Evolutionary conservation across 2,888 invertebrate genomes (phyloP).

Genomic region (Imbricaverruca yamaguchii): DNA sequence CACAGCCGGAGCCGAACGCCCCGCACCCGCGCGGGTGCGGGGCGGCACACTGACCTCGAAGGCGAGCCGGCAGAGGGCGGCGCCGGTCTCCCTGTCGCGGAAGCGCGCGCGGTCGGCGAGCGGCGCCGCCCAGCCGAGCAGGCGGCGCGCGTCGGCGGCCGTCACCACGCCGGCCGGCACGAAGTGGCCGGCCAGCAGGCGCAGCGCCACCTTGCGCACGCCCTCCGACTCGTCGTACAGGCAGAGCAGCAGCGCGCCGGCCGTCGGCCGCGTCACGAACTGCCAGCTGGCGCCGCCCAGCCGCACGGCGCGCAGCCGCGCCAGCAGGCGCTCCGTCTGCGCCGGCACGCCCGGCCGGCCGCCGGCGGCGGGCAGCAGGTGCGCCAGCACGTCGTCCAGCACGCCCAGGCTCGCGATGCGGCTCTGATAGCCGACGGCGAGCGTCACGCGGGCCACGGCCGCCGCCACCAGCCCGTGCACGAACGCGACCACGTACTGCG

Average conservation of each 20-base stretch:
- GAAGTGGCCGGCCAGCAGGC: not conserved
- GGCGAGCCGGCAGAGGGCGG: not conserved
- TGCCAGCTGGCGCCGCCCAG: not conserved
- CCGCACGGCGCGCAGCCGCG: not conserved
- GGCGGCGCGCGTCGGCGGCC: not conserved
- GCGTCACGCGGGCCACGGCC: not conserved
- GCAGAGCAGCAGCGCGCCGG: not conserved
- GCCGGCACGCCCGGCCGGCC: not conserved
- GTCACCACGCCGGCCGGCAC: not conserved
- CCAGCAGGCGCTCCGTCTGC: not conserved
- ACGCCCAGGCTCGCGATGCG: conserved; percentile 15
- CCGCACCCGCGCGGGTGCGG: no score
- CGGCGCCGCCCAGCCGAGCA: not conserved
- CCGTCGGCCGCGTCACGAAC: not conserved
- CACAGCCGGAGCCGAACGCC: no score
- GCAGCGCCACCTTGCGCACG: not conserved
- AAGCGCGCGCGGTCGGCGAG: not conserved
- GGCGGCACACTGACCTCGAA: not conserved
- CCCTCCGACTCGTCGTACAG: not conserved
- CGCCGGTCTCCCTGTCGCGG: not conserved
- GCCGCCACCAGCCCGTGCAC: not conserved
- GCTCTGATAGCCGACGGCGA: conserved; percentile 21
- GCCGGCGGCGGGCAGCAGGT: not conserved
- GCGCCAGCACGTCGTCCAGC: not conserved
- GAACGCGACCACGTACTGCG: not conserved